Conservation (phyloP, 2,888 invertebrate species). For the Venusia cambrica region DNA sequence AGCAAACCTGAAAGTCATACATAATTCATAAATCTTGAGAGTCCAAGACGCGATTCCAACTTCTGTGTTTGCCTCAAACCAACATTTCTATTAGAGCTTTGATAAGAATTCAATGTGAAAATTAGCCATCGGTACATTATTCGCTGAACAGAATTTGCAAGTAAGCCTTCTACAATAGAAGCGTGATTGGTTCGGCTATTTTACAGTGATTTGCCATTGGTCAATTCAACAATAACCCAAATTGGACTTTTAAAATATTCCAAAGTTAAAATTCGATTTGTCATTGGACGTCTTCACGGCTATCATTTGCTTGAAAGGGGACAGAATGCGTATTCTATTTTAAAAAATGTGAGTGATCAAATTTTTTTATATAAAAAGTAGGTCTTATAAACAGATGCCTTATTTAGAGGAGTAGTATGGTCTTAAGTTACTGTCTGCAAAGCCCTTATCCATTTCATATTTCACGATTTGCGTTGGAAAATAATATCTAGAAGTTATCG, state of each 20-base stretch:
- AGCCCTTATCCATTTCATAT: conserved; percentile 8
- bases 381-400: too few relatives aligned
- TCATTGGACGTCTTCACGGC: neutral
- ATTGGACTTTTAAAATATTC: conserved; percentile 12
- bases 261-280: conserved; percentile 4
- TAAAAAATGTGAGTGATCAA: too few relatives aligned
- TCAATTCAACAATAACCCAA: conserved; percentile 22
- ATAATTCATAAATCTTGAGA: conserved; percentile 54
- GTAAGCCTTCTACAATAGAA: conserved; percentile 63
- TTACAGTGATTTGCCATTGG: conserved; percentile 7
- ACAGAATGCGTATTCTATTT: too few relatives aligned
- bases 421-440: too few relatives aligned
- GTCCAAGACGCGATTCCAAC: conserved; percentile 33
- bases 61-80: conserved; percentile 27
- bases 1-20: conserved; percentile 60
- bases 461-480: conserved; percentile 19
- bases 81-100: conserved; percentile 23
- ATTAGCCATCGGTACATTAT: conserved; percentile 9
- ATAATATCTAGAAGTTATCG: conserved; percentile 20
- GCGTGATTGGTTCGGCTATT: conserved; percentile 50
- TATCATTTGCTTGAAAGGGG: too few relatives aligned
- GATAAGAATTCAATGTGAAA: conserved; percentile 12
- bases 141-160: conserved; percentile 58
- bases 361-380: too few relatives aligned
- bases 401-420: too few relatives aligned